A percentile compares a stretch with the other conserved stretches of the same genome.
These are phyloP conservation scores for Diabrotica undecimpunctata DNA, from an alignment of 1,140 invertebrate genomes.

Conservation along the genomic window DNA sequence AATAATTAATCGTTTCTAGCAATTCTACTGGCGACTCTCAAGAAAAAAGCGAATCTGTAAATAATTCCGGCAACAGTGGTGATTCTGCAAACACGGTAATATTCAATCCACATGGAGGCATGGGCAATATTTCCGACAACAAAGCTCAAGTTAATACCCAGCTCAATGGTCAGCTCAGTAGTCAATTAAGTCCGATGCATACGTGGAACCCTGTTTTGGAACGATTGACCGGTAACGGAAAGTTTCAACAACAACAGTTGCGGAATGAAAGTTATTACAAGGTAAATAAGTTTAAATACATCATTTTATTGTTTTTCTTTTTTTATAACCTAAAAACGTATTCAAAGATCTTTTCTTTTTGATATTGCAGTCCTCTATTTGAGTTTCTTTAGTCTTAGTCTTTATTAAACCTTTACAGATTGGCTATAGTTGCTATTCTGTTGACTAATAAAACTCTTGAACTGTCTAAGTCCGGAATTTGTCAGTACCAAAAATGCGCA, in stretches of 20 bases:
- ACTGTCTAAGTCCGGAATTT: no score
- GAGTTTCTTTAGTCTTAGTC: no score
- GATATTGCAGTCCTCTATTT: no score
- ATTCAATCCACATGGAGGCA: constrained; percentile 51
- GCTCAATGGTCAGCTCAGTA: background rate
- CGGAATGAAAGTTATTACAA: constrained; percentile 86
- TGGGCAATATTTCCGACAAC: constrained; percentile 19
- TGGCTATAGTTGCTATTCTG: no score
- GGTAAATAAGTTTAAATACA: constrained; percentile 47
- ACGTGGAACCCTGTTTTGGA: constrained; percentile 78
- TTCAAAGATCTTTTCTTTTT: background rate
- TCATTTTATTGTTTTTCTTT: background rate
- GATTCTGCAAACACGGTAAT: constrained; percentile 63
- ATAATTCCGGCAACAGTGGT: constrained; percentile 54
- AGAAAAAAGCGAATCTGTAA: constrained; percentile 29
- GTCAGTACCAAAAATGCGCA: no score
- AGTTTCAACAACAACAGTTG: constrained; percentile 50
- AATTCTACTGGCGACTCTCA: constrained; percentile 16
- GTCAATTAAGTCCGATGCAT: constrained; percentile 40
- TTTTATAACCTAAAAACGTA: background rate
- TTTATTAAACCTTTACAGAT: no score
- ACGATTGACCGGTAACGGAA: constrained; percentile 65
- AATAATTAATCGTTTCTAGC: constrained; percentile 9
- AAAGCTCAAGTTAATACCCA: background rate
- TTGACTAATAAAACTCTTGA: no score